A percentile compares a stretch with the other conserved stretches of the same genome.
Conservation (phyloP, 2,113 vertebrate species). For the Sinocyclocheilus anophthalmus region DNA sequence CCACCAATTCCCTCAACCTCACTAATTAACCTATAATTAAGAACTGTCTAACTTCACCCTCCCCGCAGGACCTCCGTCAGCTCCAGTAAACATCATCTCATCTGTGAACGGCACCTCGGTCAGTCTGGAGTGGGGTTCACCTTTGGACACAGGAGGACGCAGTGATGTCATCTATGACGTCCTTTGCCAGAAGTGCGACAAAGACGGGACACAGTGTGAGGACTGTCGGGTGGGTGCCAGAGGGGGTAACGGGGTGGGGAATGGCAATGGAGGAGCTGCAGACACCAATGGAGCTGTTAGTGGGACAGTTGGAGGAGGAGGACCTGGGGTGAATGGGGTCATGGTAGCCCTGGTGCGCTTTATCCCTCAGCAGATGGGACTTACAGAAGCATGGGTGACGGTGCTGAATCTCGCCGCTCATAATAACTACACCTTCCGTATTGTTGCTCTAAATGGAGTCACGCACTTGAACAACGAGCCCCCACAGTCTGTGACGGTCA, state of each 20-base stretch:
- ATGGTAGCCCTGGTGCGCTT: conserved; percentile 76
- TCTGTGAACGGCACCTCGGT: conserved; percentile 93
- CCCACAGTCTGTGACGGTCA: conserved; percentile 76
- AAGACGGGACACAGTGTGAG: conserved; percentile 79
- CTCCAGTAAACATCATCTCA: conserved; percentile 88
- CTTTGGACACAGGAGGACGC: conserved; percentile 87
- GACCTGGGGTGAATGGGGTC: conserved; percentile 27
- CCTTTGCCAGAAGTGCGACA: conserved; percentile 82
- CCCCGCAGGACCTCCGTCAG: conserved; percentile 86
- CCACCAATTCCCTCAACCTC: conserved; percentile 5
- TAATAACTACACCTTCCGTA: conserved; percentile 95
- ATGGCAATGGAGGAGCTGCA: conserved; percentile 47
- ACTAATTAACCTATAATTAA: conserved; percentile 41
- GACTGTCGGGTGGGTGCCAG: conserved; percentile 72
- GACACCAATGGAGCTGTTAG: conserved; percentile 68
- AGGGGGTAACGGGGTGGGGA: conserved; percentile 68
- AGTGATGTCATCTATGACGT: conserved; percentile 86
- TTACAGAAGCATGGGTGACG: conserved; percentile 84
- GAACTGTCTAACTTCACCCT: conserved; percentile 4
- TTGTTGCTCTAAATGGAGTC: conserved; percentile 87
- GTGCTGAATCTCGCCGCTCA: conserved; percentile 92
- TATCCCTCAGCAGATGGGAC: conserved; percentile 84
- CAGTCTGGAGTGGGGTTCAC: conserved; percentile 89
- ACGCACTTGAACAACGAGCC: conserved; percentile 85
- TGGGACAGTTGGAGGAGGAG: conserved; percentile 67